Percentiles rank a stretch among this genome's conserved stretches.
These are phyloP conservation scores for Thymelicus sylvestris DNA, from an alignment of 2,888 invertebrate species.

Conservation along the genomic window DNA sequence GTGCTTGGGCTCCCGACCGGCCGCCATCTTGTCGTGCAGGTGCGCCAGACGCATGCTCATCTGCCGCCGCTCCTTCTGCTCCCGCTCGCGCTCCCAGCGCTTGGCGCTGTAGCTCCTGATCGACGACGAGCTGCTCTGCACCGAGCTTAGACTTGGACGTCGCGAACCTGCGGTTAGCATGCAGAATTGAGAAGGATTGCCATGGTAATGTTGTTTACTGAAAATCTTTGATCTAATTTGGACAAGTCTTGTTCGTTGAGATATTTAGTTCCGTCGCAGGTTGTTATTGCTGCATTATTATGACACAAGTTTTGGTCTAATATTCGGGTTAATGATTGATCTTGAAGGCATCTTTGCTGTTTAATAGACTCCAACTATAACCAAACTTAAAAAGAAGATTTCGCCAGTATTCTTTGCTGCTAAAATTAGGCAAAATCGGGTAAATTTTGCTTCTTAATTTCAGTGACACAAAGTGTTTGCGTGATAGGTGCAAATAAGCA, in stretches of 20 bases:
- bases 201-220: too few species aligned
- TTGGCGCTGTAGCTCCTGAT: slow-evolving; percentile 92
- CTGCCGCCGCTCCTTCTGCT: slow-evolving; percentile 92
- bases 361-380: neutral
- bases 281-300: too few species aligned
- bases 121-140: slow-evolving; percentile 93
- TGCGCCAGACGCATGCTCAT: slow-evolving; percentile 91
- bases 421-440: neutral
- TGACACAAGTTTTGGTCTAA: too few species aligned
- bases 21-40: slow-evolving; percentile 86
- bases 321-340: too few species aligned
- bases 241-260: too few species aligned
- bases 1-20: slow-evolving; percentile 78
- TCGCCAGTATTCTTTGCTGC: too few species aligned
- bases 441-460: neutral
- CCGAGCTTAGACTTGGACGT: slow-evolving; percentile 94
- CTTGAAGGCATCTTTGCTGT: too few species aligned
- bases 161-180: slow-evolving; percentile 87
- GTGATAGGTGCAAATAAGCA: neutral
- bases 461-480: neutral
- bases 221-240: too few species aligned
- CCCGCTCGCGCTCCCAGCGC: slow-evolving; percentile 91
- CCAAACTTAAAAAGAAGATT: neutral
- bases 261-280: too few species aligned
- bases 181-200: neutral